Evolutionary conservation across 2,797 vertebrate genomes (phyloP).

Genomic region (Phrynocephalus forsythii): DNA sequence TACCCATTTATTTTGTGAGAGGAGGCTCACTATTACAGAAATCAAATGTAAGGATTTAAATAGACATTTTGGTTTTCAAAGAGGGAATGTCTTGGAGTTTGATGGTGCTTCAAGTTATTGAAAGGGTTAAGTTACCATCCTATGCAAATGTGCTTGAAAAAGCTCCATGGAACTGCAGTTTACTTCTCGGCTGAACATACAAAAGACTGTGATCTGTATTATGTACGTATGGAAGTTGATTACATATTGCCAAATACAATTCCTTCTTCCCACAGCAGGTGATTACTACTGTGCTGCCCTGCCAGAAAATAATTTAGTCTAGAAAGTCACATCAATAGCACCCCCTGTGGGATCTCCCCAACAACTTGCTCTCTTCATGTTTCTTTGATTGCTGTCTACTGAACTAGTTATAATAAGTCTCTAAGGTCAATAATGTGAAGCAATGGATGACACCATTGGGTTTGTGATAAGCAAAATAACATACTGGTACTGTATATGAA

Average conservation of each 20-base stretch:
- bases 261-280: background rate
- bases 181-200: background rate
- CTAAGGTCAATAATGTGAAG: conserved; percentile 24
- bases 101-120: background rate
- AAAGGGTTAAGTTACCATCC: background rate
- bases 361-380: conserved; percentile 23
- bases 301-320: background rate
- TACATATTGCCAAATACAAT: background rate
- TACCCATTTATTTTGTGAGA: too few relatives aligned
- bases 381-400: conserved; percentile 22
- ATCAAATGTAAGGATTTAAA: background rate
- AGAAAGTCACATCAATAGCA: conserved; percentile 7
- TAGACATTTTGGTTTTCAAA: background rate
- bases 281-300: background rate
- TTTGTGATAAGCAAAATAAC: background rate
- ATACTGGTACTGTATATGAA: background rate
- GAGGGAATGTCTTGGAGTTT: background rate
- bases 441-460: background rate
- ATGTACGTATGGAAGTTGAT: background rate
- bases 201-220: too few relatives aligned
- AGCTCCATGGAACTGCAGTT: background rate
- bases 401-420: conserved; percentile 19
- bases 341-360: background rate
- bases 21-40: too few relatives aligned
- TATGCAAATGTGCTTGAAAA: background rate